Evolutionary conservation across 2,888 invertebrate genomes (phyloP), one percentile per base, ranked within the genome.

Genomic region (Agrenia bidenticulata): DNA sequence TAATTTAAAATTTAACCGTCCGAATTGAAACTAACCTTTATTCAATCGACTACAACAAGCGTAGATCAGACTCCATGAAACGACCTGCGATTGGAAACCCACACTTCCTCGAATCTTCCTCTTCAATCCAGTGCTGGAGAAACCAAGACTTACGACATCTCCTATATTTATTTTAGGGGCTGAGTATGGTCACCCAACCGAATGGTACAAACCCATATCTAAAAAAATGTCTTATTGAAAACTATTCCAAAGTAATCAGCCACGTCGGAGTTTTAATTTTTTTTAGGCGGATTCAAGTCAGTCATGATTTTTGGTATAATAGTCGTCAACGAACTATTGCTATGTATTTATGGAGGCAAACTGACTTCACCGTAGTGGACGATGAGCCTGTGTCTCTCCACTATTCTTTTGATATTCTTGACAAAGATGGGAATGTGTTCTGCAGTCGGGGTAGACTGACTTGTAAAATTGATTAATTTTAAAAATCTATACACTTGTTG

Each of bases 221-320:
- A 9, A 39, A 39, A 39, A 39, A n/a, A n/a, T n/a, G n/a, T n/a
- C n/a, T n/a, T n/a, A n/a, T n/a, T n/a, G n/a, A n/a, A n/a, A n/a
- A n/a, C n/a, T n/a, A n/a, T n/a, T n/a, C n/a, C n/a, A n/a, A n/a
- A n/a, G n/a, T n/a, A n/a, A n/a, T n/a, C n/a, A n/a, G n/a, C n/a
- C n/a, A n/a, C n/a, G n/a, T n/a, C n/a, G n/a, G n/a, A n/a, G n/a
- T 32, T 32, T 32, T 32, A 45, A 39, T 15, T 15, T 39, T 39
- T 39, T 39, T 39, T 45, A 51, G 51, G 51, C 2, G 23, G 23
- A 19, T 51, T 15, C 51, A 51, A 51, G 24, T 51, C 11, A 24
- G 51, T 23, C 24, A 51, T 15, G 45, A 45, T 45, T 45, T 15
- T n/a, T 45, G 45, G 45, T 15, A 9, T 19, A 11, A 19, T 4